These are phyloP conservation scores for Mycetomoellerius zeteki DNA, from an alignment of 1,140 invertebrate species.

Conservation along the genomic window DNA sequence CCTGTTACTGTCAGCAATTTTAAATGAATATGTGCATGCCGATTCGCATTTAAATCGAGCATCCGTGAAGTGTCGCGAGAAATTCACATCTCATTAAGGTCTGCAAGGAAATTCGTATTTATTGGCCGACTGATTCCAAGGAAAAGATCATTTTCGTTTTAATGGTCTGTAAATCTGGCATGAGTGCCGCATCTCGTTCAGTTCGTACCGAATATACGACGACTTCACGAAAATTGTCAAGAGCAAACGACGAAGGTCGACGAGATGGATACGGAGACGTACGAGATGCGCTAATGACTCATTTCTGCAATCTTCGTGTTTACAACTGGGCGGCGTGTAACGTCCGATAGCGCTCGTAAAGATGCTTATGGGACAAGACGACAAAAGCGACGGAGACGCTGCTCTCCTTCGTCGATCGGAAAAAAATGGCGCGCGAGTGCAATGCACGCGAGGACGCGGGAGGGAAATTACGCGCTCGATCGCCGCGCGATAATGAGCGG, in stretches of 20 bases:
- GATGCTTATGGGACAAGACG: neutral
- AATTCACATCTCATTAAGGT: slow-evolving; percentile 18
- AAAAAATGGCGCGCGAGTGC: slow-evolving; percentile 28
- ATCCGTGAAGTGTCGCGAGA: neutral
- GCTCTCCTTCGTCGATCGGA: slow-evolving; percentile 12
- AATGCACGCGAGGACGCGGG: slow-evolving; percentile 6
- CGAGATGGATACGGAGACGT: neutral
- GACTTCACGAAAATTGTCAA: slow-evolving; percentile 58
- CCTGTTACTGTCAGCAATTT: neutral
- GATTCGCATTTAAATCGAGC: neutral
- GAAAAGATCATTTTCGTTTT: slow-evolving; percentile 20
- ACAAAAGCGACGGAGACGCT: neutral
- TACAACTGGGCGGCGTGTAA: neutral
- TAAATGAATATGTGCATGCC: neutral
- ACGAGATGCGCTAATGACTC: slow-evolving; percentile 36
- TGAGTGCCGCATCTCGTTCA: neutral
- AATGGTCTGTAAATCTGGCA: slow-evolving; percentile 48
- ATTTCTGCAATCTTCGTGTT: slow-evolving; percentile 60
- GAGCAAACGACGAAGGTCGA: neutral
- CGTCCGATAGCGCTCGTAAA: slow-evolving; percentile 6
- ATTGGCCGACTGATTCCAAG: slow-evolving; percentile 1
- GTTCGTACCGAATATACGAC: neutral
- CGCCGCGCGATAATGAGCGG: slow-evolving; percentile 57
- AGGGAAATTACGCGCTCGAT: slow-evolving; percentile 32
- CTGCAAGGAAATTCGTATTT: slow-evolving; percentile 17